Percentiles rank a stretch among this genome's conserved stretches.
Conservation (phyloP, 1,140 invertebrate genomes). For the Achatina immaculata region DNA sequence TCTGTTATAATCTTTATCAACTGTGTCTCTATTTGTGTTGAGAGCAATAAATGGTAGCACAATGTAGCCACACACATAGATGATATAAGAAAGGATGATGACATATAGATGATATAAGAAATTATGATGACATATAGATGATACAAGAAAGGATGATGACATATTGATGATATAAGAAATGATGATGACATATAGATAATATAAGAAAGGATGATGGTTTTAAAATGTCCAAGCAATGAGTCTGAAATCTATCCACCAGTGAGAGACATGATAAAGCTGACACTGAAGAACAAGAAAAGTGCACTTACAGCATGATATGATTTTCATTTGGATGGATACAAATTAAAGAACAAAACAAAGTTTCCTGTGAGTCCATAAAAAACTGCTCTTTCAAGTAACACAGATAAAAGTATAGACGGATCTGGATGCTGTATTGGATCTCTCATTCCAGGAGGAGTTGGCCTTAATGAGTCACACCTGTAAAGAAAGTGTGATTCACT, state of each 20-base stretch:
- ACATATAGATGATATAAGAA: no score
- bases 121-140: no score
- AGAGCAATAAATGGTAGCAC: constrained; percentile 63
- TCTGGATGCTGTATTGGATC: neutral
- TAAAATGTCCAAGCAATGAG: constrained; percentile 70
- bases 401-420: constrained; percentile 65
- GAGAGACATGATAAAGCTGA: constrained; percentile 71
- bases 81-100: no score
- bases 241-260: constrained; percentile 74
- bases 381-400: constrained; percentile 73
- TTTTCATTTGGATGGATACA: constrained; percentile 69
- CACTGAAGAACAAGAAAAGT: constrained; percentile 71
- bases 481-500: no score
- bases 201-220: no score
- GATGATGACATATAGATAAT: no score
- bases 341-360: constrained; percentile 73
- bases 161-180: no score
- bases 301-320: constrained; percentile 71
- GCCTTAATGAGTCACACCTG: neutral
- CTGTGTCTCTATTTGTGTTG: constrained; percentile 18
- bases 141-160: no score
- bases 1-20: no score
- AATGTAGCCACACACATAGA: constrained; percentile 71
- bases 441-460: neutral
- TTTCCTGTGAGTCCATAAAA: constrained; percentile 74